Evolutionary conservation across 2,113 vertebrate genomes (phyloP), one percentile per base, ranked within the genome.

Genomic region (Psammodynastes pulverulentus): DNA sequence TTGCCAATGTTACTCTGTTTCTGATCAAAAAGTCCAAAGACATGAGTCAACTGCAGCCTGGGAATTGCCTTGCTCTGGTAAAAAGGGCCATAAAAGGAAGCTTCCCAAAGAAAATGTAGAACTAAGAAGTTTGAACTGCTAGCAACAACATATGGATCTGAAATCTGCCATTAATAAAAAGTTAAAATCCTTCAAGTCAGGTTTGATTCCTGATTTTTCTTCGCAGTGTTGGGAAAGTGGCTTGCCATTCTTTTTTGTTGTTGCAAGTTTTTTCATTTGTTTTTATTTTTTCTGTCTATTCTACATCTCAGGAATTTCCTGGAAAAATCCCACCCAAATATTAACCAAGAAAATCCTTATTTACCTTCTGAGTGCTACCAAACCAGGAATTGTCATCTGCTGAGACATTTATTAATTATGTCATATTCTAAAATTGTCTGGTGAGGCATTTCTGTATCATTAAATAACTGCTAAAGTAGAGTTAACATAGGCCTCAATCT

Each of bases 21-120:
- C 15, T 0, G 86, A 90, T 91, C 90, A 85, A 17, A 91, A 88
- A 91, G 9, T 54, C 10, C 43, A 45, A 67, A 94, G 49, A 52
- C 79, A 91, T 52, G 53, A 93, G 52, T 56, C 49, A 51, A 87
- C 51, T 48, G 29, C 87, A 51, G 67, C 15, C 84, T 90, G 92
- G 90, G 87, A 93, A 93, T 8, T 45, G 79, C 86, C 29, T 87
- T 45, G 4, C 45, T 9, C 45, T 21, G 23, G 12, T 84, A 8
- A 1, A 29, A 94, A 90, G 91, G 43, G 9, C 23, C 0, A 0
- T 12, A 0, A 2, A 93, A 92, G 56, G 49, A 24, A 13, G 67
- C 10, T 29, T 1, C 34, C 46, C 48, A 84, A 88, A 52, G 51
- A 51, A 5, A 9, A 3, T 0, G 8, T 0, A 85, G 24, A 85